Evolutionary conservation across 2,888 invertebrate species (phyloP), one percentile per base, ranked within the genome.

Genomic region (Masnerella sp.): DNA sequence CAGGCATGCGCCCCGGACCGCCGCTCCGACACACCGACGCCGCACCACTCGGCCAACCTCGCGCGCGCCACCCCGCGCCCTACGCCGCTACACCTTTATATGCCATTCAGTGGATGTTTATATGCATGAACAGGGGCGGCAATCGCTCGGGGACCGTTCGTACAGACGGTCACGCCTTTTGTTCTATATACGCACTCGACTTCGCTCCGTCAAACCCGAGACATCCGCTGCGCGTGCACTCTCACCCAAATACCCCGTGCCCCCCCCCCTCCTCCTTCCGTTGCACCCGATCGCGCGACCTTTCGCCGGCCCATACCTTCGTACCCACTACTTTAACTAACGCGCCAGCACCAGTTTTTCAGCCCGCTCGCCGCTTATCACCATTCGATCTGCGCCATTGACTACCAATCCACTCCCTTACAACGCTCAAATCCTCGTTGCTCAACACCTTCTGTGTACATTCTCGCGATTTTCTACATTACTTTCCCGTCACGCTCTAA

Each of bases 1-100:
- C 74, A 77, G 77, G 77, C 80, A 79, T 80, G 80, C 80, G 80
- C 80, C 73, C 65, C 74, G 72, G 54, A 49, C 78, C 75, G 72
- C 75, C 80, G 76, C 80, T 36, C 40, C 34, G 47, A 22, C 3
- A 28, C 25, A 36, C 52, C 38, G 54, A 56, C 65, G n/a, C n/a
- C n/a, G n/a, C n/a, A n/a, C 22, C 22, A 7, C 7, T 22, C 7
- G 4, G 22, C 22, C 7, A 7, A 58, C 58, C 42, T 18, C 17
- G 30, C 36, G 25, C 18, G n/a, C 14, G 15, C 18, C 28, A 51
- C 17, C n/a, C n/a, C n/a, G n/a, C n/a, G n/a, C n/a, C n/a, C n/a
- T 49, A 49, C 47, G 61, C 45, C 32, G 64, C 43, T 67, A 67
- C 67, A 58, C 67, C 58, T 65, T 65, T 65, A 32, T 56, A 54